A percentile compares a stretch with the other conserved stretches of the same genome.
These are phyloP conservation scores for Stenotaenia linearis DNA, from an alignment of 2,888 invertebrate species.

Conservation along the genomic window DNA sequence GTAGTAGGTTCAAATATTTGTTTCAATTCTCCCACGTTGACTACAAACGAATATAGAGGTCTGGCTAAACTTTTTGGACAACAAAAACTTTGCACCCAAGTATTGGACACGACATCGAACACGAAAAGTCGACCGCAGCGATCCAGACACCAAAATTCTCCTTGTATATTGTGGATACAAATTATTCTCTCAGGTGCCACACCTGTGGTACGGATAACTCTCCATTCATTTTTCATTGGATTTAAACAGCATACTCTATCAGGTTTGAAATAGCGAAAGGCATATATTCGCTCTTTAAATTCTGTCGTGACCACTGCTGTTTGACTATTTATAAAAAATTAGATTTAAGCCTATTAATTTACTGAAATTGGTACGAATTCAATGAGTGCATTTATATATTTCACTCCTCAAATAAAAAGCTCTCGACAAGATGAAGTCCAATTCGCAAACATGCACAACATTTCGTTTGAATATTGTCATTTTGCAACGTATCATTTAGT, in stretches of 20 bases:
- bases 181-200: not conserved
- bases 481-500: too few relatives aligned
- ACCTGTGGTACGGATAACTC: not conserved
- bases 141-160: slow-evolving; percentile 16
- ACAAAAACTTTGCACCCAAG: slow-evolving; percentile 6
- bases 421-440: too few relatives aligned
- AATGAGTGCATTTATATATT: too few relatives aligned
- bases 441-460: too few relatives aligned
- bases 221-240: slow-evolving; percentile 22
- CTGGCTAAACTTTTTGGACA: not conserved
- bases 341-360: too few relatives aligned
- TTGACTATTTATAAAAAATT: not conserved
- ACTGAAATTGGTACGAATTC: too few relatives aligned
- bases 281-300: not conserved
- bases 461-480: too few relatives aligned
- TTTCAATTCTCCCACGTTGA: not conserved
- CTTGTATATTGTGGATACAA: not conserved
- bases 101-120: not conserved
- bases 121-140: not conserved
- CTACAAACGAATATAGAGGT: not conserved
- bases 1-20: not conserved
- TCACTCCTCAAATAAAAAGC: too few relatives aligned
- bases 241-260: slow-evolving; percentile 21
- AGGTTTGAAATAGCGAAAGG: slow-evolving; percentile 21
- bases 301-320: not conserved